Percentiles rank a stretch among this genome's conserved stretches.
These are phyloP conservation scores for Blastobasis lacticolella DNA, from an alignment of 2,888 invertebrate genomes.

Conservation along the genomic window DNA sequence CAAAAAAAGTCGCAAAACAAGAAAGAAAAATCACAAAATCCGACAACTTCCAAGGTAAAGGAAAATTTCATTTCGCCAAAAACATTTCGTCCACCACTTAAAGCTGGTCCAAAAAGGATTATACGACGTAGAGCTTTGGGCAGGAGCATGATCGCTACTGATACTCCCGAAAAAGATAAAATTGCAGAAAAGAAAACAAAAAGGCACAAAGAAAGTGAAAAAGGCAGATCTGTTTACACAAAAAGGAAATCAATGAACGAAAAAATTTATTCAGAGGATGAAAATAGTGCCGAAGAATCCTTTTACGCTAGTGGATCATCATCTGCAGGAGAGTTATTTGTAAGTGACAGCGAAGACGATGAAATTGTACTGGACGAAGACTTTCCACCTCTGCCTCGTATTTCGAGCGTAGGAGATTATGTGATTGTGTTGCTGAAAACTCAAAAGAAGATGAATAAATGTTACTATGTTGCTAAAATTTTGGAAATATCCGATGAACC, in stretches of 20 bases:
- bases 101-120: constrained; percentile 7
- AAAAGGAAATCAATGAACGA: neutral
- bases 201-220: neutral
- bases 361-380: constrained; percentile 3
- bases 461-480: constrained; percentile 1
- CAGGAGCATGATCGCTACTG: constrained; percentile 12
- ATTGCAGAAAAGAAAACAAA: constrained; percentile 1
- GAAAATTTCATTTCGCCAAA: constrained; percentile 5
- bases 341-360: constrained; percentile 7
- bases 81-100: constrained; percentile 9
- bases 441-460: neutral
- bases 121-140: constrained; percentile 9
- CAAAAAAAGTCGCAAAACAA: neutral
- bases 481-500: neutral
- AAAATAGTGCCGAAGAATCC: neutral
- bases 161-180: constrained; percentile 11
- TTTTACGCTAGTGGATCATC: constrained; percentile 8
- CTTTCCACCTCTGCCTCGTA: constrained; percentile 1
- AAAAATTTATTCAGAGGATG: neutral
- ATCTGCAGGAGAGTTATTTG: constrained; percentile 9
- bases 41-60: neutral
- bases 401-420: neutral
- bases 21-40: neutral
- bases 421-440: constrained; percentile 1
- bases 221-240: constrained; percentile 7